Percentiles rank a stretch among this genome's conserved stretches.
Conservation (phyloP, 2,797 vertebrate genomes). For the Carapus acus region DNA sequence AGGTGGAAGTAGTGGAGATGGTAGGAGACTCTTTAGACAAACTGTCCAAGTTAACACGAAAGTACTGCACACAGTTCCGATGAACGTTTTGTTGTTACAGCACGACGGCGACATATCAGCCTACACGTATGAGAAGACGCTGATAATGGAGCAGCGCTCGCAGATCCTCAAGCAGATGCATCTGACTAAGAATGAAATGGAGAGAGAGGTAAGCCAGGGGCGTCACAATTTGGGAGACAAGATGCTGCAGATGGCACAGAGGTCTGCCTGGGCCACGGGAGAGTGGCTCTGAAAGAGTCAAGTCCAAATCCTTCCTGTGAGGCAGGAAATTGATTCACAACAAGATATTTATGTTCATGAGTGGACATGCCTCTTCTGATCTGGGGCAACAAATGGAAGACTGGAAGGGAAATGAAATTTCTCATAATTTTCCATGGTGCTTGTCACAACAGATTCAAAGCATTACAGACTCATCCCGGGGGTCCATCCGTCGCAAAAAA, state of each 20-base stretch:
- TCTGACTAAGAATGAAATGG: conserved; percentile 93
- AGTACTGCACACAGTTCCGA: too few species aligned
- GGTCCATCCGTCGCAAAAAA: conserved; percentile 94
- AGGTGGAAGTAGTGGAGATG: conserved; percentile 98
- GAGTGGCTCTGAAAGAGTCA: conserved; percentile 1
- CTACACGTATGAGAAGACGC: conserved; percentile 96
- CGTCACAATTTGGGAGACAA: neutral
- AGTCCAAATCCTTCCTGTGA: conserved; percentile 3
- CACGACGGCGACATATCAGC: conserved; percentile 92
- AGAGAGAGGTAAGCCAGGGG: conserved; percentile 81
- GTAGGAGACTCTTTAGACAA: conserved; percentile 68
- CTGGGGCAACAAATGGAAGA: neutral
- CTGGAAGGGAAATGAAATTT: neutral
- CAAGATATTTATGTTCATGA: conserved; percentile 7
- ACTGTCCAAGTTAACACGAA: conserved; percentile 1
- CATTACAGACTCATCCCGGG: conserved; percentile 94
- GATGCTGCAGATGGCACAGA: neutral
- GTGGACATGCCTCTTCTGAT: conserved; percentile 25
- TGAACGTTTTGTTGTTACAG: conserved; percentile 58
- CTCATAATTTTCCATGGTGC: neutral
- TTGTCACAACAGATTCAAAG: conserved; percentile 84
- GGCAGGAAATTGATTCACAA: conserved; percentile 7
- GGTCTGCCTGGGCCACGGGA: neutral
- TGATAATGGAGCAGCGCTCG: conserved; percentile 95
- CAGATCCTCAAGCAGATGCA: conserved; percentile 99